These are phyloP conservation scores for Benitochromis conjunctus DNA, from an alignment of 2,113 vertebrate genomes.

Conservation along the genomic window DNA sequence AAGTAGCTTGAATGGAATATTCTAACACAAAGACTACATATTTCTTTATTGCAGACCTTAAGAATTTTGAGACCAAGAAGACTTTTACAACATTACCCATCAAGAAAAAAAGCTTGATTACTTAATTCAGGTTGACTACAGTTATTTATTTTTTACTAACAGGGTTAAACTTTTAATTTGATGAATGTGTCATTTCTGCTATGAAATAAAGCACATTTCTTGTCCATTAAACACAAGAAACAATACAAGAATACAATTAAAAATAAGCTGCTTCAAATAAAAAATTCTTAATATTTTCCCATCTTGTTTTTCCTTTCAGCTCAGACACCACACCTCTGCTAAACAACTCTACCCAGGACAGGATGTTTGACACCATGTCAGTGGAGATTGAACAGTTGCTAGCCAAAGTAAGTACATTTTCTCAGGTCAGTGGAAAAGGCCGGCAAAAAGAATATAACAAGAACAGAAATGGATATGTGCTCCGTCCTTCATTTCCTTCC, in stretches of 20 bases:
- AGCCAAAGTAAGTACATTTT: conserved; percentile 81
- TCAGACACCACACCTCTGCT: conserved; percentile 95
- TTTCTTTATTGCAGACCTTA: neutral
- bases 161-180: neutral
- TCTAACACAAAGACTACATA: neutral
- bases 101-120: neutral
- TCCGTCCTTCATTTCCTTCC: neutral
- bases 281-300: neutral
- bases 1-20: neutral
- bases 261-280: neutral
- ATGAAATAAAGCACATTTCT: neutral
- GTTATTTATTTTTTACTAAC: neutral
- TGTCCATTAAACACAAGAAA: neutral
- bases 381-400: conserved; percentile 97
- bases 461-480: neutral
- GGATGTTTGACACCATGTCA: conserved; percentile 99
- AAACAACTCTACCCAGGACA: conserved; percentile 96
- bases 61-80: neutral
- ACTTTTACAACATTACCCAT: neutral
- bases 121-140: neutral
- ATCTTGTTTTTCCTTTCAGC: conserved; percentile 59
- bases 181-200: neutral
- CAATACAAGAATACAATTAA: neutral
- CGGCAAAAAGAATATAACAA: neutral
- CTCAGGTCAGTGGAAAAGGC: neutral